These are phyloP conservation scores for Caerostris extrusa DNA, from an alignment of 1,140 invertebrate species.

Conservation along the genomic window DNA sequence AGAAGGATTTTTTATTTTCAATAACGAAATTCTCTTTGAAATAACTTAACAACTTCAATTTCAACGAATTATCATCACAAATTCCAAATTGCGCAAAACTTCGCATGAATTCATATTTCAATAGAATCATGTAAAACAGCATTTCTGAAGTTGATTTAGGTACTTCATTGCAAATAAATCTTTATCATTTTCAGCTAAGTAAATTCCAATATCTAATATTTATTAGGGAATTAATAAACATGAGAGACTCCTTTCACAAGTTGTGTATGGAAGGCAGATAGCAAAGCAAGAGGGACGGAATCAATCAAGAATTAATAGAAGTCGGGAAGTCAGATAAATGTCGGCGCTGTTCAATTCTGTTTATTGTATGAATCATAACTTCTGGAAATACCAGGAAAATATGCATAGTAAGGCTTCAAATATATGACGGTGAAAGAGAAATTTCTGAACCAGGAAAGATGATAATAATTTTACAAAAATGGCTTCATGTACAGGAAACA, in stretches of 20 bases:
- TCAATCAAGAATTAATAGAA: not conserved
- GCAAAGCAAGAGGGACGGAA: not conserved
- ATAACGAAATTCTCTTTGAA: too few relatives aligned
- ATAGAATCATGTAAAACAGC: too few relatives aligned
- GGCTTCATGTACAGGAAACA: not conserved
- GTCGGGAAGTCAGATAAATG: not conserved
- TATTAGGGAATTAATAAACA: not conserved
- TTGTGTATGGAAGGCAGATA: not conserved
- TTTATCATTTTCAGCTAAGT: not conserved
- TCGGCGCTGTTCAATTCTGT: not conserved
- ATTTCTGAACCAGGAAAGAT: not conserved
- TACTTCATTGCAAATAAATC: not conserved
- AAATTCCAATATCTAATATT: not conserved
- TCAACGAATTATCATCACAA: too few relatives aligned
- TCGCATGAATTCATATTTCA: too few relatives aligned
- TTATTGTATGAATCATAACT: not conserved
- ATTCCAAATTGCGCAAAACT: too few relatives aligned
- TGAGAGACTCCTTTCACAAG: not conserved
- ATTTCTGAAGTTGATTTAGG: not conserved
- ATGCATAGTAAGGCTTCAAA: not conserved
- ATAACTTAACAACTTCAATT: too few relatives aligned
- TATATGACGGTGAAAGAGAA: not conserved
- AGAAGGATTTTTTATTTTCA: too few relatives aligned
- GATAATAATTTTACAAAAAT: too few relatives aligned
- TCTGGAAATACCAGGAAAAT: not conserved